Base-by-base conservation (phyloP, 2,888 invertebrate species). In the Blastobasis adustella region DNA sequence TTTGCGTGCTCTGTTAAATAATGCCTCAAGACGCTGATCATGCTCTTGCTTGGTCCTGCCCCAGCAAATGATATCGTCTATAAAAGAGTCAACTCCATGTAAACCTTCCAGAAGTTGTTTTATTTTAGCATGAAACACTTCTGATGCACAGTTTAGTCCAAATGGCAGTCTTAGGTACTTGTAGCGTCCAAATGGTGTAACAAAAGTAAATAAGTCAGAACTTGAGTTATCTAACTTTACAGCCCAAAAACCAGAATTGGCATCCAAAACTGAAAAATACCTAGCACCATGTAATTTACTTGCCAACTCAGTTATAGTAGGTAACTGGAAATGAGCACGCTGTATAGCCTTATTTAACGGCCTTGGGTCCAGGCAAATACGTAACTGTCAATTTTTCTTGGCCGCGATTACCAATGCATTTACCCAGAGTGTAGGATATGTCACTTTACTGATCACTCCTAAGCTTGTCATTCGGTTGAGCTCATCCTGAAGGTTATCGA, bases 121-220 rank as follows among this genome's bases (percentile, higher is more conserved):
- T n/a, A n/a, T n/a, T n/a, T n/a, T n/a, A n/a, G n/a, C n/a, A n/a
- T n/a, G n/a, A n/a, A n/a, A n/a, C n/a, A n/a, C n/a, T n/a, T n/a
- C n/a, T n/a, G n/a, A n/a, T n/a, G n/a, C n/a, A n/a, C n/a, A n/a
- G n/a, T n/a, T n/a, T n/a, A n/a, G n/a, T n/a, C n/a, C n/a, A n/a
- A n/a, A n/a, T n/a, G n/a, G n/a, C n/a, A n/a, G n/a, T n/a, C n/a
- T n/a, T n/a, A n/a, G n/a, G n/a, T n/a, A n/a, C n/a, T n/a, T n/a
- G n/a, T n/a, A n/a, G n/a, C n/a, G n/a, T n/a, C n/a, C n/a, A n/a
- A n/a, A n/a, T n/a, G n/a, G n/a, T n/a, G n/a, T n/a, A n/a, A n/a
- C n/a, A n/a, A 62, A 65, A 4, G 63, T 65, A 49, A 60, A 62
- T 5, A 63, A 44, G 39, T 62, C 56, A 5, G 61, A 56, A 42